Percentiles rank a stretch among this genome's conserved stretches.
Evolutionary conservation across 2,113 vertebrate genomes (phyloP).

Genomic region (Lamprotornis superbus): DNA sequence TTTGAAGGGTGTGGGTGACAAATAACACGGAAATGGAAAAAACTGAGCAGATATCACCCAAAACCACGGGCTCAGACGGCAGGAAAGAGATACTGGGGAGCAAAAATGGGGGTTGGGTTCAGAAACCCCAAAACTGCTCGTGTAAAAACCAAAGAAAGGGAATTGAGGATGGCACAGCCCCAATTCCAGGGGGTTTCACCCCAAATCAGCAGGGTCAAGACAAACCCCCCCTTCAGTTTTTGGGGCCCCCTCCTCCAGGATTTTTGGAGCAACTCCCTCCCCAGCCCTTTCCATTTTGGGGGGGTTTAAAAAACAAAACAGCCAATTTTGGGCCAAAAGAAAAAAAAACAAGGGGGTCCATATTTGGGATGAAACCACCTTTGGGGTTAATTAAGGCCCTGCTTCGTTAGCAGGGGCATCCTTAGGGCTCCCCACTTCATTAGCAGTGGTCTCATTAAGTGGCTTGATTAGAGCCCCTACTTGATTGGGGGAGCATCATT

Average conservation of each 20-base stretch:
- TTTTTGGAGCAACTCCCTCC: not conserved
- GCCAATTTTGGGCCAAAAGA: not conserved
- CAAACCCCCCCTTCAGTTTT: not conserved
- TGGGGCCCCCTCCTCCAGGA: not conserved
- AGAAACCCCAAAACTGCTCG: not conserved
- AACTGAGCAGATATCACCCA: not conserved
- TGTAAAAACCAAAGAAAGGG: not conserved
- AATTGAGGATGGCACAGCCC: not conserved
- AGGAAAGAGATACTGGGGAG: not conserved
- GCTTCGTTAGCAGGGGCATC: not conserved
- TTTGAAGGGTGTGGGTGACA: not conserved
- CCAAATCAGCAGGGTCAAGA: not conserved
- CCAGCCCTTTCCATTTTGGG: not conserved
- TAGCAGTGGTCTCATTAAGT: not conserved
- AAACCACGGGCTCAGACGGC: accelerated
- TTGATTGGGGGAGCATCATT: not conserved
- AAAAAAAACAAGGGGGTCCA: not conserved
- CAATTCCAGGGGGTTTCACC: not conserved
- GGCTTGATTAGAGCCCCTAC: not conserved
- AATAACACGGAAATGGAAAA: not conserved
- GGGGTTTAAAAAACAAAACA: not conserved
- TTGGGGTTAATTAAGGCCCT: not conserved
- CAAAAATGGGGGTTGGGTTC: not conserved
- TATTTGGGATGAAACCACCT: not conserved
- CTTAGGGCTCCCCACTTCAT: not conserved